These are phyloP conservation scores for Drosophila santomea DNA, from an alignment of 1,140 invertebrate species.

Conservation along the genomic window DNA sequence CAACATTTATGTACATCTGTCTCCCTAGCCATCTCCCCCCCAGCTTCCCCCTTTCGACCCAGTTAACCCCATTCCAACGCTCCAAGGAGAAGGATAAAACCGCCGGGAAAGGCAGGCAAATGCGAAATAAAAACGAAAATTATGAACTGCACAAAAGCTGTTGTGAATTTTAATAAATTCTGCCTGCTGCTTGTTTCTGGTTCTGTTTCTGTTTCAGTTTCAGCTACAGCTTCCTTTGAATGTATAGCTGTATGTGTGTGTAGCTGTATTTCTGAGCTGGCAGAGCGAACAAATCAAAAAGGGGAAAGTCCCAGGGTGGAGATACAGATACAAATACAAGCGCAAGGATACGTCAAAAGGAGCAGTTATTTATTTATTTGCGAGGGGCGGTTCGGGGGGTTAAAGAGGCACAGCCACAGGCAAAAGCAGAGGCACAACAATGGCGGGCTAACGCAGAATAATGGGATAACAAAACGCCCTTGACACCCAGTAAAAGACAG, in stretches of 20 bases:
- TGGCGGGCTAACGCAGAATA: conserved; percentile 82
- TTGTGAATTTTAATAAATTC: conserved; percentile 84
- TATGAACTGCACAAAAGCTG: conserved; percentile 84
- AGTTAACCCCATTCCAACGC: conserved; percentile 7
- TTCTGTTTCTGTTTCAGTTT: conserved; percentile 13
- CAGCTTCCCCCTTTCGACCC: conserved; percentile 5
- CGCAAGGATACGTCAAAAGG: conserved; percentile 76
- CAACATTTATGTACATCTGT: conserved; percentile 39
- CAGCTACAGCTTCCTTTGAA: conserved; percentile 13
- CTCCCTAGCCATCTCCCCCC: conserved; percentile 1
- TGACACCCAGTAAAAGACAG: conserved; percentile 84
- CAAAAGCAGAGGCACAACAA: conserved; percentile 49
- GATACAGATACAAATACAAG: conserved; percentile 18
- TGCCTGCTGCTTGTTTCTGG: conserved; percentile 27
- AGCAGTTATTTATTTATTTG: conserved; percentile 84
- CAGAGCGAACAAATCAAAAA: conserved; percentile 78
- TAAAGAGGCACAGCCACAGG: conserved; percentile 11
- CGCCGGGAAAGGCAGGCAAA: conserved; percentile 53
- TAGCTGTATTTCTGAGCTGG: conserved; percentile 51
- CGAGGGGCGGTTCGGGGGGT: conserved; percentile 6
- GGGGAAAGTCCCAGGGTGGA: conserved; percentile 53
- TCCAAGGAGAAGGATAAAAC: conserved; percentile 48
- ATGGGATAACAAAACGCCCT: conserved; percentile 85
- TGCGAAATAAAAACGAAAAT: conserved; percentile 81
- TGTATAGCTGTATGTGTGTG: conserved; percentile 9